Evolutionary conservation across 2,113 vertebrate species (phyloP).

Genomic region (Eudyptes chrysolophus): DNA sequence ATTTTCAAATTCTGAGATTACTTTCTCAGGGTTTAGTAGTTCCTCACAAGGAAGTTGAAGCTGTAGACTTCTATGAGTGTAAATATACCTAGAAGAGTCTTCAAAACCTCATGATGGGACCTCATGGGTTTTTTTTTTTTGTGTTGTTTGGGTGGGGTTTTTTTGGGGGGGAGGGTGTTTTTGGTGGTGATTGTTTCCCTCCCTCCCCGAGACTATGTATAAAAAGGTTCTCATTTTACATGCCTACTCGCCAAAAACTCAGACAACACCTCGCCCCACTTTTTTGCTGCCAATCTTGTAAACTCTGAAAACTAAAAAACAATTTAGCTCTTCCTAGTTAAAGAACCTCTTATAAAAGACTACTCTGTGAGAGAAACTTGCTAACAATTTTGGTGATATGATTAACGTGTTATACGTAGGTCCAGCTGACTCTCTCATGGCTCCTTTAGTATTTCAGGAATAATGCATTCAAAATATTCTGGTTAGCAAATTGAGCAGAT

Average conservation of each 20-base stretch:
- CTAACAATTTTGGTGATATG: neutral
- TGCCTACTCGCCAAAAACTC: neutral
- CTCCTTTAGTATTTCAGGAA: neutral
- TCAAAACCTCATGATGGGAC: neutral
- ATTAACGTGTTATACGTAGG: neutral
- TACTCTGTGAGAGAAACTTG: neutral
- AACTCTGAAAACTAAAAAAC: neutral
- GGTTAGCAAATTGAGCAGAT: neutral
- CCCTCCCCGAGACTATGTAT: neutral
- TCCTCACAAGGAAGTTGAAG: neutral
- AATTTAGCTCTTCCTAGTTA: neutral
- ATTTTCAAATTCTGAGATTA: neutral
- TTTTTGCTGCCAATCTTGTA: neutral
- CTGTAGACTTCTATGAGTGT: neutral
- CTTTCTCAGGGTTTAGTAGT: neutral
- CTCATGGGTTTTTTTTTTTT: no score
- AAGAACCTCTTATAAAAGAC: neutral
- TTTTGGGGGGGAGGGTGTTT: neutral
- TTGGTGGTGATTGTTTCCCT: neutral
- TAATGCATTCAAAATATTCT: neutral
- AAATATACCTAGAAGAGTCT: neutral
- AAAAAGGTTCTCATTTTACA: neutral
- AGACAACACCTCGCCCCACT: neutral
- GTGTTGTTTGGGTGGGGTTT: neutral
- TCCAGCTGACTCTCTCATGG: neutral